Percentiles rank a stretch among this genome's conserved stretches.
phyloP scores from a whole-genome alignment of 1,140 invertebrate species.

The Zaprionus davidi region DNA sequence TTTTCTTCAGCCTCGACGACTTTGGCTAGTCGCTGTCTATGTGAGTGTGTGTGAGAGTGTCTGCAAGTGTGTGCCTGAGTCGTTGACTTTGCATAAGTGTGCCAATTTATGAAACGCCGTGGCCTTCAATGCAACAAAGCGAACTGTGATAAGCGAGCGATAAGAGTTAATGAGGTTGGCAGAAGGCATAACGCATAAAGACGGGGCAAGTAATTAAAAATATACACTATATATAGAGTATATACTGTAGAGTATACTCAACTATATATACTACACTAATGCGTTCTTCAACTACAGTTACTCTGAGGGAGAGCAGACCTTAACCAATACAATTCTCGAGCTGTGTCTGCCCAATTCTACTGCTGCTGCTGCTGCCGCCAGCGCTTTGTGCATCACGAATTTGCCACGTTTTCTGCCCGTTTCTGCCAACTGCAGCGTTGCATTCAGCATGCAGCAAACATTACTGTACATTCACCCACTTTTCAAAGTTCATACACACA shows the following conservation, averaged over 20 bases:
- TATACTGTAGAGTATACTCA: too few species aligned
- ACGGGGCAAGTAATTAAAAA: too few species aligned
- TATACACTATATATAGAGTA: too few species aligned
- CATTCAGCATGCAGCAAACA: slow-evolving; percentile 82
- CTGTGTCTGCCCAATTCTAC: slow-evolving; percentile 41
- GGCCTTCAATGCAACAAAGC: slow-evolving; percentile 66
- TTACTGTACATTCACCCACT: slow-evolving; percentile 84
- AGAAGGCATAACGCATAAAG: too few species aligned
- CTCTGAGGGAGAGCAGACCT: slow-evolving; percentile 6
- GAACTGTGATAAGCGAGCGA: slow-evolving; percentile 21
- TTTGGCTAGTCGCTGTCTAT: slow-evolving; percentile 37
- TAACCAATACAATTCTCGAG: slow-evolving; percentile 38
- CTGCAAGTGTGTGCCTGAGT: slow-evolving; percentile 53
- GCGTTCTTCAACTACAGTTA: slow-evolving; percentile 11
- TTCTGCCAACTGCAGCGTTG: slow-evolving; percentile 44
- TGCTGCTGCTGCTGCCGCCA: slow-evolving; percentile 17
- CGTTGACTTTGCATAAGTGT: slow-evolving; percentile 82
- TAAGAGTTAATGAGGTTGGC: background rate
- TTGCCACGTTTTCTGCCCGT: slow-evolving; percentile 68
- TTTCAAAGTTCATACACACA: slow-evolving; percentile 80
- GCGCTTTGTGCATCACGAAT: slow-evolving; percentile 75
- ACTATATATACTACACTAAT: background rate
- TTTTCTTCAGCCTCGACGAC: slow-evolving; percentile 60
- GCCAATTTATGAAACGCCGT: slow-evolving; percentile 74
- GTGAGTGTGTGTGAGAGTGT: slow-evolving; percentile 17